A percentile compares a stretch with the other conserved stretches of the same genome.
Conservation (phyloP, 2,888 invertebrate species). For the Tetheella fluctuosa region DNA sequence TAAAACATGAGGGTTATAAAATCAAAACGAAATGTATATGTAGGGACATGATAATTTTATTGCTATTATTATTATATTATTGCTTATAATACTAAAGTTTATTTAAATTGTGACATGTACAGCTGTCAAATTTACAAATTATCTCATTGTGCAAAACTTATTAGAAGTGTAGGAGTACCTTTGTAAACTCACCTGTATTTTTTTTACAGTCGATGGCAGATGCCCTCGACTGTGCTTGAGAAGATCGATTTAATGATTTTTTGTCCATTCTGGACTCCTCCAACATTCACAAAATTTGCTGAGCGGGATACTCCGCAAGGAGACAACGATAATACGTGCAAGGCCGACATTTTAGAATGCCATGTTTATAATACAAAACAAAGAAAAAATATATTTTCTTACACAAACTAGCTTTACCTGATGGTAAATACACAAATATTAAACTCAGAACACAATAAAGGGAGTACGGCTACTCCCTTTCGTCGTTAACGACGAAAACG, state of each 20-base stretch:
- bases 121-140: not conserved
- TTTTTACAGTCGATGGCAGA: slow-evolving; percentile 90
- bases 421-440: slow-evolving; percentile 58
- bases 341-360: slow-evolving; percentile 92
- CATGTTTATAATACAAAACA: slow-evolving; percentile 87
- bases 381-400: slow-evolving; percentile 76
- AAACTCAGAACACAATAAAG: slow-evolving; percentile 72
- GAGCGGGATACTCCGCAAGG: slow-evolving; percentile 88
- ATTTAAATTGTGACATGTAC: no score
- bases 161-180: slow-evolving; percentile 36
- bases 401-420: slow-evolving; percentile 61
- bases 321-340: slow-evolving; percentile 87
- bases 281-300: slow-evolving; percentile 81
- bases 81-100: no score
- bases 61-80: no score
- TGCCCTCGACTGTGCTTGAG: slow-evolving; percentile 88
- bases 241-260: slow-evolving; percentile 88
- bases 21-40: no score
- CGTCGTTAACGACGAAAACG: slow-evolving; percentile 87
- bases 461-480: slow-evolving; percentile 87
- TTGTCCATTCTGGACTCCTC: slow-evolving; percentile 89
- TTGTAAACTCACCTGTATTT: slow-evolving; percentile 85
- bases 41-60: no score
- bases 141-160: slow-evolving; percentile 10
- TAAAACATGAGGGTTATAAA: no score